Conservation (phyloP, 2,888 invertebrate species). For the Drepana falcataria region DNA sequence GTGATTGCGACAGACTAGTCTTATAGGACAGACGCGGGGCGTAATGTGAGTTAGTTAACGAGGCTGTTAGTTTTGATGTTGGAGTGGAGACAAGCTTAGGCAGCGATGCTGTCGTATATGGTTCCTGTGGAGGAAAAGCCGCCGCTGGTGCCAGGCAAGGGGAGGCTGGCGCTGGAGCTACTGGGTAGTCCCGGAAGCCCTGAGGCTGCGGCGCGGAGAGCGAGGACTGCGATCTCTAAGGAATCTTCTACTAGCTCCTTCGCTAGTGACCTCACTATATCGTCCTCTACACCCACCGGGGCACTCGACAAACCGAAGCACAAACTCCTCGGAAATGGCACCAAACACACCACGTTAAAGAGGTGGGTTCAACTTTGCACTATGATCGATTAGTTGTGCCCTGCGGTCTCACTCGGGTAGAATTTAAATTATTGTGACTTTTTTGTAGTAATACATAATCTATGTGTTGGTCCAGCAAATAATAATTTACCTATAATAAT, state of each 20-base stretch:
- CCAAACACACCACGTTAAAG: slow-evolving; percentile 84
- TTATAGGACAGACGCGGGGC: background rate
- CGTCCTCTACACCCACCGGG: slow-evolving; percentile 80
- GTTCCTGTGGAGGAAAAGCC: slow-evolving; percentile 88
- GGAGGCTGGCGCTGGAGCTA: slow-evolving; percentile 72
- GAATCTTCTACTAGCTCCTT: slow-evolving; percentile 86
- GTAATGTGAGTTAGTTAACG: slow-evolving; percentile 7
- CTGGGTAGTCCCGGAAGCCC: slow-evolving; percentile 60
- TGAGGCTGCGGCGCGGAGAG: slow-evolving; percentile 46
- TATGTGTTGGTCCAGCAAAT: too few species aligned
- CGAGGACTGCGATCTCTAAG: slow-evolving; percentile 73
- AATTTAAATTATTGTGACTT: too few species aligned
- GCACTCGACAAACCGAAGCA: slow-evolving; percentile 82
- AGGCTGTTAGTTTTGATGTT: slow-evolving; percentile 14
- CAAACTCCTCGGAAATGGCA: slow-evolving; percentile 83
- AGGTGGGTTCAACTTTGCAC: slow-evolving; percentile 70
- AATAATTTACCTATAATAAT: too few species aligned
- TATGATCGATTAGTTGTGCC: too few species aligned
- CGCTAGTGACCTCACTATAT: slow-evolving; percentile 81
- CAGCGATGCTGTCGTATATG: slow-evolving; percentile 87
- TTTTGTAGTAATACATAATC: too few species aligned
- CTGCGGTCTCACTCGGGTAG: too few species aligned
- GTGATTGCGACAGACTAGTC: background rate
- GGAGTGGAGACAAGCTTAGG: slow-evolving; percentile 16
- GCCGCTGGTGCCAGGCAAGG: slow-evolving; percentile 79